Evolutionary conservation across 2,888 invertebrate species (phyloP), one percentile per base, ranked within the genome.

Genomic region (Aspidapion aeneum): DNA sequence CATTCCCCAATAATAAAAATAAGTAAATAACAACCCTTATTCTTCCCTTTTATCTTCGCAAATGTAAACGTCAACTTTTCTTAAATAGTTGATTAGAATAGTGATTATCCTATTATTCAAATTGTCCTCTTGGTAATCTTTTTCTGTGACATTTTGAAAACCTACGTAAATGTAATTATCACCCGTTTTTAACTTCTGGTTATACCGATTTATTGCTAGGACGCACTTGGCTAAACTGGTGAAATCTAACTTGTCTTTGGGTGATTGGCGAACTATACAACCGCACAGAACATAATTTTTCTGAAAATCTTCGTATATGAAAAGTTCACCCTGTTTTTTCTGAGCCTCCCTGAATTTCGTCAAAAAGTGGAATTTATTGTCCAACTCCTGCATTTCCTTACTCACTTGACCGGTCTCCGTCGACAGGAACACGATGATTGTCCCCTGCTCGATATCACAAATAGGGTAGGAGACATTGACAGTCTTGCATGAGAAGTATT

Each of bases 361-460:
- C 21, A 75, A n/a, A 65, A 77, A 73, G n/a, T 68, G 63, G 66
- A 73, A 77, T 66, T 77, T 78, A 59, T 70, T 64, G 49, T 74
- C 70, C 49, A 80, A 64, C 5, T 67, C 59, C 60, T 65, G 57
- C 67, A 78, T 76, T 54, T 69, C 73, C 2, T 73, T 68, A 1
- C 75, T 71, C 19, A 72, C 60, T 54, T 70, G 19, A n/a, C 72
- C 73, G 57, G 75, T 73, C 65, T 67, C 73, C 1, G 73, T 68
- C 18, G 76, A 74, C 49, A 78, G 75, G 69, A 77, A 79, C 7
- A 80, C 21, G 17, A 78, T 74, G n/a, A 74, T 72, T 1, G 79
- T 78, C 2, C 66, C 62, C 1, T 21, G 1, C 22, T 72, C 74
- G 12, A 79, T 76, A 50, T 77, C 67, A 16, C 67, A 65, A 51